phyloP scores from a whole-genome alignment of 1,140 invertebrate species.

The Bombus confusus region DNA sequence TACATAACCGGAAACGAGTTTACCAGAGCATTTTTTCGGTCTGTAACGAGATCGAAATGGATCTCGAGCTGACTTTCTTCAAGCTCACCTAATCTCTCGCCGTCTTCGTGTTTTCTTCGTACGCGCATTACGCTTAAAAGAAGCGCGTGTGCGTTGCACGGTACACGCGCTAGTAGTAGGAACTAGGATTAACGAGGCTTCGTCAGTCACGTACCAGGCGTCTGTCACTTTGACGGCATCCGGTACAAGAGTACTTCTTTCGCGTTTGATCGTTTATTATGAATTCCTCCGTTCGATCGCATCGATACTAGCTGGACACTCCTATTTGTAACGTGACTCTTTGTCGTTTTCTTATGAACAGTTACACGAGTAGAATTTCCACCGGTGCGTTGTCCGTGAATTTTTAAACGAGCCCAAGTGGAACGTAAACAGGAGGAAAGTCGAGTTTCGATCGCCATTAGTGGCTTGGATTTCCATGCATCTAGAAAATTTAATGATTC shows the following conservation, averaged over 20 bases:
- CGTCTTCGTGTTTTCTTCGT: slow-evolving; percentile 10
- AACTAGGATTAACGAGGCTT: slow-evolving; percentile 56
- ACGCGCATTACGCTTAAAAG: background rate
- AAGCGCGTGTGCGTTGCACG: background rate
- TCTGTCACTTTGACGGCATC: slow-evolving; percentile 59
- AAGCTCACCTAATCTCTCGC: slow-evolving; percentile 47
- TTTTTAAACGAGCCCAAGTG: background rate
- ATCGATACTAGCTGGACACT: slow-evolving; percentile 1
- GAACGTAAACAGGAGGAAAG: background rate
- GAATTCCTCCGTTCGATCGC: slow-evolving; percentile 41
- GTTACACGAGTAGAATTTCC: background rate
- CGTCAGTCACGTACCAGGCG: slow-evolving; percentile 47
- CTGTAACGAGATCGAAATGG: slow-evolving; percentile 57
- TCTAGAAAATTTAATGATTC: background rate
- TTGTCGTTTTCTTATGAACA: background rate
- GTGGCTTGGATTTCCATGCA: background rate
- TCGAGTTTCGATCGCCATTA: background rate
- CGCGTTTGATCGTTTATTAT: slow-evolving; percentile 54
- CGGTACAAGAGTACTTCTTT: slow-evolving; percentile 47
- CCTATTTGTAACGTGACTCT: background rate
- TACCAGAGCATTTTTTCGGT: slow-evolving; percentile 47
- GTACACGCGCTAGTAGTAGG: slow-evolving; percentile 16
- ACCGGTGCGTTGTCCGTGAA: background rate
- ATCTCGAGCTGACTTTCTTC: slow-evolving; percentile 65
- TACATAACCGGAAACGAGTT: slow-evolving; percentile 51